Conservation (phyloP, 2,888 invertebrate genomes). For the Gryllus longicercus region DNA sequence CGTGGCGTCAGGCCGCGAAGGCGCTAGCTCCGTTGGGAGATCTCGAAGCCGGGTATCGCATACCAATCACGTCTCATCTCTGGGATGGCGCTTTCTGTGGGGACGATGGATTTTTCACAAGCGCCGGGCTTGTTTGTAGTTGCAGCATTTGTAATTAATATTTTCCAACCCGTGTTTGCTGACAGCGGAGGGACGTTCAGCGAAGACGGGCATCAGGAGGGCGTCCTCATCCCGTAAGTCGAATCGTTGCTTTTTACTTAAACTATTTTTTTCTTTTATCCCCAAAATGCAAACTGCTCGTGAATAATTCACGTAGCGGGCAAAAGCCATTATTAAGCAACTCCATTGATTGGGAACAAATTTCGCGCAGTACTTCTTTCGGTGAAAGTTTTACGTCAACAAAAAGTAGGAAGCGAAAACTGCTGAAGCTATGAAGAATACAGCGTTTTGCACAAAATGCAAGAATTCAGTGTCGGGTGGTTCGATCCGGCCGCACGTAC, state of each 20-base stretch:
- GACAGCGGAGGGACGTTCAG: not conserved
- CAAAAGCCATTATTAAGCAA: too few species aligned
- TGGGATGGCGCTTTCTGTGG: not conserved
- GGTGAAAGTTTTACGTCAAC: too few species aligned
- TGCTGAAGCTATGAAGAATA: too few species aligned
- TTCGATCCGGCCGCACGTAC: too few species aligned
- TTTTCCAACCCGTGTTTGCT: not conserved
- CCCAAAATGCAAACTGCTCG: too few species aligned
- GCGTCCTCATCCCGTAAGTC: constrained; percentile 17
- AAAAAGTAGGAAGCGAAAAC: too few species aligned
- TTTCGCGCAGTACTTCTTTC: too few species aligned
- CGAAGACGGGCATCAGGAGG: not conserved
- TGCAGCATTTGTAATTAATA: not conserved
- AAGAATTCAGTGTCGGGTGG: too few species aligned
- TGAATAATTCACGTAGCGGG: too few species aligned
- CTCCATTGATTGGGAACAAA: too few species aligned
- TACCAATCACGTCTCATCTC: not conserved
- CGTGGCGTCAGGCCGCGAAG: not conserved
- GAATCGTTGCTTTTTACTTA: too few species aligned
- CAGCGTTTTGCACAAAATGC: too few species aligned
- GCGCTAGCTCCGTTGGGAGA: not conserved
- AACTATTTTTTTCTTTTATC: not conserved
- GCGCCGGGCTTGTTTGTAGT: not conserved
- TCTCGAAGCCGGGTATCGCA: not conserved
- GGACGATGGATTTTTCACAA: not conserved